These are phyloP conservation scores for Bombus affinis DNA, from an alignment of 1,140 invertebrate genomes.

Conservation along the genomic window DNA sequence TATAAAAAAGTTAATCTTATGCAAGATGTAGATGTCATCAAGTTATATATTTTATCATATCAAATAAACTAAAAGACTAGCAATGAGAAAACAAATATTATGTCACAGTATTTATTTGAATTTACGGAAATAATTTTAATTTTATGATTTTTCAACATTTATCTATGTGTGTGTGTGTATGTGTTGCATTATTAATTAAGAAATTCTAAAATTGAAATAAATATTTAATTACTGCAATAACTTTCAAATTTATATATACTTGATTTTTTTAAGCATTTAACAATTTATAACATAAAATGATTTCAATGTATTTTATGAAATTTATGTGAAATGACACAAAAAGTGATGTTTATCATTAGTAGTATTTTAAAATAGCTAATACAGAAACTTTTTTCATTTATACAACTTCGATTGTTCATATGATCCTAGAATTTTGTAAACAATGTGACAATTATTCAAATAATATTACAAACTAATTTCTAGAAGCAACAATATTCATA, in stretches of 20 bases:
- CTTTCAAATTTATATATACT: slow-evolving; percentile 24
- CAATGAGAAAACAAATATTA: slow-evolving; percentile 56
- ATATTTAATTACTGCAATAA: slow-evolving; percentile 14
- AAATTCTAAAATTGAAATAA: slow-evolving; percentile 14
- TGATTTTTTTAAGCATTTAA: slow-evolving; percentile 9
- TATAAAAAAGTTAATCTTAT: slow-evolving; percentile 44
- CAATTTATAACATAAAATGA: neutral
- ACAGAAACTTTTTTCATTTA: slow-evolving; percentile 27
- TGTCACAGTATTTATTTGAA: slow-evolving; percentile 61
- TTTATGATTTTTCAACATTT: slow-evolving; percentile 15
- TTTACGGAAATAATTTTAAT: slow-evolving; percentile 41
- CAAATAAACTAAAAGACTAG: slow-evolving; percentile 51
- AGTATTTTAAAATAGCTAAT: slow-evolving; percentile 5
- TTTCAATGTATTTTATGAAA: neutral
- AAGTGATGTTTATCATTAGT: slow-evolving; percentile 26
- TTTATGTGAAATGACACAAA: slow-evolving; percentile 18
- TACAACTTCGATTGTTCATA: slow-evolving; percentile 11
- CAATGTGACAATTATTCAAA: slow-evolving; percentile 44
- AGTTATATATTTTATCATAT: slow-evolving; percentile 25
- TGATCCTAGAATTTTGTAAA: slow-evolving; percentile 32
- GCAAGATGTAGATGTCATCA: slow-evolving; percentile 2
- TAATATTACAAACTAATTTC: slow-evolving; percentile 45
- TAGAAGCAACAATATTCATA: slow-evolving; percentile 59
- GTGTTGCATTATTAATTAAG: slow-evolving; percentile 4
- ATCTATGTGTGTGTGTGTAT: neutral